phyloP scores from a whole-genome alignment of 2,888 invertebrate species.

The Enoplolaimus lenunculus region DNA sequence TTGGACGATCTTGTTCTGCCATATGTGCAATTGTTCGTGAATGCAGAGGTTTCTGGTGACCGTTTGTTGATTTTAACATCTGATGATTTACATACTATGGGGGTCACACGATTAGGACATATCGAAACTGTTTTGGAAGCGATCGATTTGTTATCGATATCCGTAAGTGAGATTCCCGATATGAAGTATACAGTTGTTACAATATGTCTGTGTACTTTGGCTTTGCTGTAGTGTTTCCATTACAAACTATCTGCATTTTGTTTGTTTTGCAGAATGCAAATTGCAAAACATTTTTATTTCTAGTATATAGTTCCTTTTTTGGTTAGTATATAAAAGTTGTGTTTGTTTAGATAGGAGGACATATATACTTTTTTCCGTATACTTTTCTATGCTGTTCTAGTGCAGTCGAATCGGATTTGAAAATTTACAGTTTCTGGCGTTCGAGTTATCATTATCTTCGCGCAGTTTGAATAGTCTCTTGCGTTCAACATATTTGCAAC shows the following conservation, averaged over 20 bases:
- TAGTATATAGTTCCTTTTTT: too few species aligned
- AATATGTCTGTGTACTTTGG: too few species aligned
- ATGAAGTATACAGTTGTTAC: too few species aligned
- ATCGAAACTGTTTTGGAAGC: constrained; percentile 83
- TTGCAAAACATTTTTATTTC: too few species aligned
- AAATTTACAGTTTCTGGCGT: constrained; percentile 72
- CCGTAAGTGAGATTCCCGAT: too few species aligned
- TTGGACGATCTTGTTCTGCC: constrained; percentile 61
- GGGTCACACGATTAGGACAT: constrained; percentile 72
- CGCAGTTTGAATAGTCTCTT: background rate
- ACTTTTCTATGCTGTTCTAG: too few species aligned
- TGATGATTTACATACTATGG: constrained; percentile 71
- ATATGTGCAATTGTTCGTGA: constrained; percentile 64
- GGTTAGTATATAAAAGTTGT: too few species aligned
- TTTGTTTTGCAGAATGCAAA: too few species aligned
- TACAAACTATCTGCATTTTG: too few species aligned
- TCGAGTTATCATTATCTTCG: constrained; percentile 53
- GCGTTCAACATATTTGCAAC: background rate
- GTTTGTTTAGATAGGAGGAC: too few species aligned
- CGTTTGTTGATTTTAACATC: constrained; percentile 67
- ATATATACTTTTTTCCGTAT: too few species aligned
- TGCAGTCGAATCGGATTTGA: constrained; percentile 79
- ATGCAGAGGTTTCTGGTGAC: constrained; percentile 65
- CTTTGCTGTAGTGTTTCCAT: too few species aligned
- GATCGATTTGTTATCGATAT: constrained; percentile 44